phyloP scores from a whole-genome alignment of 2,888 invertebrate genomes.

The Choreutis nemorana region DNA sequence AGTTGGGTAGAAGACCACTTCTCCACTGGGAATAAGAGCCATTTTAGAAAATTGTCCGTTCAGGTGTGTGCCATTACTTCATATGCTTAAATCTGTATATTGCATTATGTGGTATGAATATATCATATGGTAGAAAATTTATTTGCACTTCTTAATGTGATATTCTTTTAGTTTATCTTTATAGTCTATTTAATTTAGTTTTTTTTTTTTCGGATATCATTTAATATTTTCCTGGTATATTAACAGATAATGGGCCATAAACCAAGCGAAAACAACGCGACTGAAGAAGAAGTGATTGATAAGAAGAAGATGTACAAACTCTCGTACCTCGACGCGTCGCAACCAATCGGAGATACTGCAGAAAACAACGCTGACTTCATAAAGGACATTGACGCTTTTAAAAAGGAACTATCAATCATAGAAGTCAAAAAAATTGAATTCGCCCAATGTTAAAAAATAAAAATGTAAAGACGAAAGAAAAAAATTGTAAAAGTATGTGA shows the following conservation, averaged over 20 bases:
- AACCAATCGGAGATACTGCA: slow-evolving; percentile 24
- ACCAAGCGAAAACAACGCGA: slow-evolving; percentile 14
- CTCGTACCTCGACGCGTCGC: slow-evolving; percentile 23
- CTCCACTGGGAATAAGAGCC: slow-evolving; percentile 46
- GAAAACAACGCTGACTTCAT: slow-evolving; percentile 34
- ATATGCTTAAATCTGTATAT: too few species aligned
- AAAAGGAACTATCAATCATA: slow-evolving; percentile 24
- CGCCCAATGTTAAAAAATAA: slow-evolving; percentile 27
- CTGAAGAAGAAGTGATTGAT: slow-evolving; percentile 5
- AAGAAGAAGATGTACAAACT: slow-evolving; percentile 26
- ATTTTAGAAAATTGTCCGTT: slow-evolving; percentile 57
- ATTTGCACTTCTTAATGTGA: too few species aligned
- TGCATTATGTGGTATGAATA: too few species aligned
- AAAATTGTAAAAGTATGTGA: too few species aligned
- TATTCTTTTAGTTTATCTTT: too few species aligned
- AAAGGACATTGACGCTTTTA: slow-evolving; percentile 29
- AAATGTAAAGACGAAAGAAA: too few species aligned
- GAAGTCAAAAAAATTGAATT: slow-evolving; percentile 26
- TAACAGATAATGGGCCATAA: slow-evolving; percentile 44
- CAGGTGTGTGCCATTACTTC: slow-evolving; percentile 42
- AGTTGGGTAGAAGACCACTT: slow-evolving; percentile 62
- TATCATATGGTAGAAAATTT: too few species aligned
- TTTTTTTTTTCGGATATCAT: too few species aligned
- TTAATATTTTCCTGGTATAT: too few species aligned
- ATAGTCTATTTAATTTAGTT: too few species aligned